Conservation (phyloP, 2,888 invertebrate genomes). For the Hemicrepidius hirtus region DNA sequence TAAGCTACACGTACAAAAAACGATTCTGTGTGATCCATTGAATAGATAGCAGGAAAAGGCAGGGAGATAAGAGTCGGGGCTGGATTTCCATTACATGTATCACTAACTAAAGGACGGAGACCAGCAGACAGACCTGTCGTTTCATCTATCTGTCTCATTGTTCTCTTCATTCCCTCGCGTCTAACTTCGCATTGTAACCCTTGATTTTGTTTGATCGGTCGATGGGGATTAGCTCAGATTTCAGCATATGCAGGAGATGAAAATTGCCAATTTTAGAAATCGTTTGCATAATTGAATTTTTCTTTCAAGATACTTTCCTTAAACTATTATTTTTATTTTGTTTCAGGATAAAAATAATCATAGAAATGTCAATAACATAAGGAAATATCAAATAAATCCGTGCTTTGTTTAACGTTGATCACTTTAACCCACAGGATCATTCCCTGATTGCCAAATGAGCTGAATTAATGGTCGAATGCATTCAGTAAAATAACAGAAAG, state of each 20-base stretch:
- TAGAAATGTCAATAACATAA: no score
- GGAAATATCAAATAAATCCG: no score
- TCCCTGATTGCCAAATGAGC: no score
- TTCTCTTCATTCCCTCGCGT: conserved; percentile 54
- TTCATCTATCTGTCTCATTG: conserved; percentile 35
- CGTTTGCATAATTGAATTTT: background rate
- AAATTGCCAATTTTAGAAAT: background rate
- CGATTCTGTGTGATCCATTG: conserved; percentile 55
- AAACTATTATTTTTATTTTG: no score
- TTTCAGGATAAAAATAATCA: no score
- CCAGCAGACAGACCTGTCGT: conserved; percentile 36
- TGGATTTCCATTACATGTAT: conserved; percentile 58
- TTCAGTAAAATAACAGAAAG: no score
- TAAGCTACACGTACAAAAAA: conserved; percentile 53
- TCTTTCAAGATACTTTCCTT: no score
- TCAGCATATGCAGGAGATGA: background rate
- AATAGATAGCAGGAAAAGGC: conserved; percentile 52
- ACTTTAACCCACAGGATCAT: no score
- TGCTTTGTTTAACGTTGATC: no score
- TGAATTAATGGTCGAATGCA: no score
- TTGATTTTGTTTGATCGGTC: conserved; percentile 31
- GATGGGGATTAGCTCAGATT: conserved; percentile 4
- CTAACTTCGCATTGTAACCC: conserved; percentile 33
- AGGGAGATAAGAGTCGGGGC: conserved; percentile 45
- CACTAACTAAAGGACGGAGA: conserved; percentile 53